These are phyloP conservation scores for Orthosia gothica DNA, from an alignment of 2,888 invertebrate species.

Conservation along the genomic window DNA sequence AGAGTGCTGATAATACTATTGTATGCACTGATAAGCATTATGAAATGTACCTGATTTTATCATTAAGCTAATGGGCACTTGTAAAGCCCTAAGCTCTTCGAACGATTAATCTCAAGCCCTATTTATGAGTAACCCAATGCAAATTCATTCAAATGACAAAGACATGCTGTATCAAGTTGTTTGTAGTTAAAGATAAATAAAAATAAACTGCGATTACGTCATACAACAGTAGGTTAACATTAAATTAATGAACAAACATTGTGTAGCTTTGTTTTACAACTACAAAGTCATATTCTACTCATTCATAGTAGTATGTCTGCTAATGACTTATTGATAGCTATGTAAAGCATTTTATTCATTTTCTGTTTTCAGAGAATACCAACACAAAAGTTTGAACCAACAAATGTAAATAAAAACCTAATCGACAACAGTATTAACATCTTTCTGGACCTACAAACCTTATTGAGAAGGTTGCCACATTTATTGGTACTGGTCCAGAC, in stretches of 20 bases:
- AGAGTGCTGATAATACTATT: constrained; percentile 55
- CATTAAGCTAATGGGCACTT: constrained; percentile 49
- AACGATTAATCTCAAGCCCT: constrained; percentile 36
- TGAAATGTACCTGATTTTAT: constrained; percentile 56
- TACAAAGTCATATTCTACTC: constrained; percentile 2
- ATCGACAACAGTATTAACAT: constrained; percentile 85
- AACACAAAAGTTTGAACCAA: constrained; percentile 77
- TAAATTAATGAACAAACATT: constrained; percentile 2
- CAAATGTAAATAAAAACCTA: constrained; percentile 81
- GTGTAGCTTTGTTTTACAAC: constrained; percentile 7
- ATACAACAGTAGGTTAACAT: constrained; percentile 21
- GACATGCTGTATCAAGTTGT: constrained; percentile 4
- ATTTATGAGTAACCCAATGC: constrained; percentile 42
- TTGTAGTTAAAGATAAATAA: constrained; percentile 35
- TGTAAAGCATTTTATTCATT: constrained; percentile 3
- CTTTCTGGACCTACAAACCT: constrained; percentile 80
- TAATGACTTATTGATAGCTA: neutral
- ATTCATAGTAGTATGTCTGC: neutral
- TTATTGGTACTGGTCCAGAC: constrained; percentile 78
- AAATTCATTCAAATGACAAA: constrained; percentile 35
- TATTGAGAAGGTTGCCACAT: constrained; percentile 79
- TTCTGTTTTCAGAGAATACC: constrained; percentile 79
- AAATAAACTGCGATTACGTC: constrained; percentile 40
- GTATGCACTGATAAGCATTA: constrained; percentile 59
- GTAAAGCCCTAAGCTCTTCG: constrained; percentile 33